Evolutionary conservation across 2,888 invertebrate genomes (phyloP), one percentile per base, ranked within the genome.

Genomic region (Mesorhabditis sp.): DNA sequence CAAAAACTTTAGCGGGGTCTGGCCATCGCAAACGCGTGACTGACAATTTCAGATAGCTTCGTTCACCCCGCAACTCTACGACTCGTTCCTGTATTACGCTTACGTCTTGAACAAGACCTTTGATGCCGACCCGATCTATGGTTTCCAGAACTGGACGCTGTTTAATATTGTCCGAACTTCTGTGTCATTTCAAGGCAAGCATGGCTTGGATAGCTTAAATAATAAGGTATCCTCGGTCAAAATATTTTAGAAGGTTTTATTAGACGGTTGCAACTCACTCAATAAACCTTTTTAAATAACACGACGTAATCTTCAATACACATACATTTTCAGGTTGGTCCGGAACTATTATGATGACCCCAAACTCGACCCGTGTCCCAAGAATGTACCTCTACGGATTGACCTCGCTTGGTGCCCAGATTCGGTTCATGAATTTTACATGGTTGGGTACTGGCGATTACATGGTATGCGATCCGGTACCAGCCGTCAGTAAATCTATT

Each of bases 11-110:
- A 28, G 28, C 28, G 28, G 28, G 28, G 28, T 28, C 1, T 28
- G 28, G 28, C 28, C 28, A 28, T 28, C 28, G 28, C 28, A 28
- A 28, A 28, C 58, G 7, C 2, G 7, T 10, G n/a, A 50, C n/a
- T n/a, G 7, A 10, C 58, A 50, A 10, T n/a, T n/a, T 2, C n/a
- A 50, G 58, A 50, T 50, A 13, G 58, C 10, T 50, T 50, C 58
- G 7, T 50, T 50, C n/a, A n/a, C 58, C n/a, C 58, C 7, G n/a
- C 58, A 50, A 50, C 58, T 50, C 58, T 50, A 50, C 58, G 58
- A 50, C n/a, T 10, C 58, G 7, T 50, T 50, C 58, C 1, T 50
- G 58, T 50, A 50, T 50, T 50, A 50, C 58, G 58, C 58, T 2
- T 50, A 50, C n/a, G 7, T 10, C n/a, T n/a, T 50, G n/a, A 50